These are phyloP conservation scores for Sebastes trivittatus DNA, from an alignment of 2,797 vertebrate genomes.

Conservation along the genomic window DNA sequence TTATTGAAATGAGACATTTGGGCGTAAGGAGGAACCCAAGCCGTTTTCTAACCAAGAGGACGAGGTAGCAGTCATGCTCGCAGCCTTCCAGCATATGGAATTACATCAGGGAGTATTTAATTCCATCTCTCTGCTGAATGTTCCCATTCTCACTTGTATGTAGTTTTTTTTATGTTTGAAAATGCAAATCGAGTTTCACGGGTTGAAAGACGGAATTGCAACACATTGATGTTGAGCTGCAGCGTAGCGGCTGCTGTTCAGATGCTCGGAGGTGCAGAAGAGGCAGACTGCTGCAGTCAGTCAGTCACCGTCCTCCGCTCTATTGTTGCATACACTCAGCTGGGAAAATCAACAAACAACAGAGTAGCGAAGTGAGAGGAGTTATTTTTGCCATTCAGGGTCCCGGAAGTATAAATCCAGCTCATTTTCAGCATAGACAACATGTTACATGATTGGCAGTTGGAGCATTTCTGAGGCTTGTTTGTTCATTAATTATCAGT, in stretches of 20 bases:
- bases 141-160: constrained; percentile 35
- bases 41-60: constrained; percentile 44
- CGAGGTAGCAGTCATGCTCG: constrained; percentile 42
- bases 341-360: not conserved
- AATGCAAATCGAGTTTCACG: constrained; percentile 56
- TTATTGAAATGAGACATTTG: constrained; percentile 87
- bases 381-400: not conserved
- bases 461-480: not conserved
- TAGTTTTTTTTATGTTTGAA: constrained; percentile 52
- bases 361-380: not conserved
- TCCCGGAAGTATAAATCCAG: not conserved
- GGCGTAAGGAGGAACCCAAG: constrained; percentile 63
- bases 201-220: constrained; percentile 29
- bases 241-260: constrained; percentile 8
- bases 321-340: not conserved
- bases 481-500: not conserved
- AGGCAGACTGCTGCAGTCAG: constrained; percentile 12
- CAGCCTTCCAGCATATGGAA: constrained; percentile 37
- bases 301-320: not conserved
- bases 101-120: constrained; percentile 62
- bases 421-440: not conserved
- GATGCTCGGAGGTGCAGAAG: not conserved
- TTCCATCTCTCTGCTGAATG: constrained; percentile 46
- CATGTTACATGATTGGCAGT: not conserved
- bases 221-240: constrained; percentile 21